These are phyloP conservation scores for Tipula lateralis DNA, from an alignment of 2,888 invertebrate genomes.

Conservation along the genomic window DNA sequence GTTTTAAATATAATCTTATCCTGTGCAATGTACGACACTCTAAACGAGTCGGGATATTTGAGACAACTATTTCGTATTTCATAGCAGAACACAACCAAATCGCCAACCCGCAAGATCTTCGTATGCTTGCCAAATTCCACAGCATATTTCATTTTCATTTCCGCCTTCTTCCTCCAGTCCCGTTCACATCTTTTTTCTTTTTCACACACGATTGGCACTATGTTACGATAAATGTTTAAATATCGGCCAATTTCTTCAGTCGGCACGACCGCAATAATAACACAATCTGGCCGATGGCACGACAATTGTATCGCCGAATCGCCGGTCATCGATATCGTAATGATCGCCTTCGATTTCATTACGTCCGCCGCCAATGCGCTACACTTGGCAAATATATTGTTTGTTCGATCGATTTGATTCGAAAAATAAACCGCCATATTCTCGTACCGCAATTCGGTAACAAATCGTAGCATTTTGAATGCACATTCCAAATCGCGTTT, in stretches of 20 bases:
- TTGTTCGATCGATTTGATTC: neutral
- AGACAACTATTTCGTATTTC: neutral
- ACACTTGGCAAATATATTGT: neutral
- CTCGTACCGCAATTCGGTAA: neutral
- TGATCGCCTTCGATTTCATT: neutral
- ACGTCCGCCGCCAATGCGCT: neutral
- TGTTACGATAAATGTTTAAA: neutral
- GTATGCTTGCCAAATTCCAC: neutral
- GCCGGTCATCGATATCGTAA: neutral
- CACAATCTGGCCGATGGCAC: neutral
- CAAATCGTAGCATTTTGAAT: neutral
- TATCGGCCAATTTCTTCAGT: neutral
- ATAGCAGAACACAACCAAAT: constrained; percentile 7
- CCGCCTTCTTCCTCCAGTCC: neutral
- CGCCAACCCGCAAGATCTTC: neutral
- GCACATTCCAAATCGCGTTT: neutral
- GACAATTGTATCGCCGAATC: neutral
- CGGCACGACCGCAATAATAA: neutral
- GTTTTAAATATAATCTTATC: neutral
- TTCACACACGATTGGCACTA: neutral
- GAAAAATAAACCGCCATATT: neutral
- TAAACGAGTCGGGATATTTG: neutral
- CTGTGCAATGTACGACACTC: neutral
- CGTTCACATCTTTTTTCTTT: neutral
- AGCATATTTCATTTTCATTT: neutral